Percentiles rank a stretch among this genome's conserved stretches.
phyloP scores from a whole-genome alignment of 2,888 invertebrate genomes.

The Tethea ocularis region DNA sequence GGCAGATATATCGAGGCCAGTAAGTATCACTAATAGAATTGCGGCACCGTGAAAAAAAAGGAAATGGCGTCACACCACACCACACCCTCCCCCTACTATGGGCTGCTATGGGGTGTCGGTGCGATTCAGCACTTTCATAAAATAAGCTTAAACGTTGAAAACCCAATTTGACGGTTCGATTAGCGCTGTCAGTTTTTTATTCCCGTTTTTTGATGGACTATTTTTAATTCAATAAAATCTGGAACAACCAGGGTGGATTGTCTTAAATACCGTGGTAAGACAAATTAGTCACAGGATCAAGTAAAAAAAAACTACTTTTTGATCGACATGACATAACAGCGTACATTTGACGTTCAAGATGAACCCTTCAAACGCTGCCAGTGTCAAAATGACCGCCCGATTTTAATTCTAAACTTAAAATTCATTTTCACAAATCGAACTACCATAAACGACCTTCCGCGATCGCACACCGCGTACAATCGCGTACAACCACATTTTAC shows the following conservation, averaged over 20 bases:
- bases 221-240: slow-evolving; percentile 6
- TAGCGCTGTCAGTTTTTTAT: slow-evolving; percentile 57
- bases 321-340: neutral
- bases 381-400: slow-evolving; percentile 21
- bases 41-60: slow-evolving; percentile 64
- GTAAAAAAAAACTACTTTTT: too few species aligned
- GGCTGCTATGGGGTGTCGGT: slow-evolving; percentile 56
- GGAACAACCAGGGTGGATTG: neutral
- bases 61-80: slow-evolving; percentile 64
- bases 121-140: slow-evolving; percentile 75
- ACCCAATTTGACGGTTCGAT: slow-evolving; percentile 82
- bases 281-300: neutral
- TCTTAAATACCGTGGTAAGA: neutral
- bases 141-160: slow-evolving; percentile 76
- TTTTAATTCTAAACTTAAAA: slow-evolving; percentile 36
- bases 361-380: slow-evolving; percentile 18
- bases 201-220: slow-evolving; percentile 26
- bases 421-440: slow-evolving; percentile 33
- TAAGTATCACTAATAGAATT: slow-evolving; percentile 64
- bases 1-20: slow-evolving; percentile 34
- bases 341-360: neutral
- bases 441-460: slow-evolving; percentile 2
- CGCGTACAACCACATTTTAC: slow-evolving; percentile 38
- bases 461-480: slow-evolving; percentile 23
- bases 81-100: slow-evolving; percentile 41